Evolutionary conservation across 2,888 invertebrate species (phyloP).

Genomic region (Pteria penguin): DNA sequence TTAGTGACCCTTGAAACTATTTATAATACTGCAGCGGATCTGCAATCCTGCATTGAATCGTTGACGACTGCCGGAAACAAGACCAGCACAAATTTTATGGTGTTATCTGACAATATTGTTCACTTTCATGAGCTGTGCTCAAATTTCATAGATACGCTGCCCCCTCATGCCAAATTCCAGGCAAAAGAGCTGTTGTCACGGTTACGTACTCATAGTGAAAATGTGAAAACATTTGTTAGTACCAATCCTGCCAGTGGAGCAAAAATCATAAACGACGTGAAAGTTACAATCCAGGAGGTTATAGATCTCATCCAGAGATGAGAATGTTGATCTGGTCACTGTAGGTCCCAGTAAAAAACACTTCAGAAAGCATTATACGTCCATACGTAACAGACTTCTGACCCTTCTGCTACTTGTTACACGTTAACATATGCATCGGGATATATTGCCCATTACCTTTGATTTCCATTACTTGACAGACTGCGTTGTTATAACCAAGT

Average conservation of each 20-base stretch:
- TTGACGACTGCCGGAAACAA: slow-evolving; percentile 72
- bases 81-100: slow-evolving; percentile 86
- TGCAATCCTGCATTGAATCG: slow-evolving; percentile 69
- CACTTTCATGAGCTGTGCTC: slow-evolving; percentile 90
- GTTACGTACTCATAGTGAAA: slow-evolving; percentile 70
- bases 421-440: too few species aligned
- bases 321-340: too few species aligned
- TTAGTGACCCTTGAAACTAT: slow-evolving; percentile 62
- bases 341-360: too few species aligned
- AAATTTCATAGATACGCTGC: slow-evolving; percentile 90
- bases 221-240: slow-evolving; percentile 70
- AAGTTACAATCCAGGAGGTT: slow-evolving; percentile 70
- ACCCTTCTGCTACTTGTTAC: too few species aligned
- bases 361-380: too few species aligned
- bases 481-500: too few species aligned
- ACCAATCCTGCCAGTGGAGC: slow-evolving; percentile 65
- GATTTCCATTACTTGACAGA: too few species aligned
- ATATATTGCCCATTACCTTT: too few species aligned
- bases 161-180: slow-evolving; percentile 93
- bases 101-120: slow-evolving; percentile 88
- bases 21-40: slow-evolving; percentile 63
- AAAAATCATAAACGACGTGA: slow-evolving; percentile 68
- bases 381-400: too few species aligned
- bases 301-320: slow-evolving; percentile 85
- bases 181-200: slow-evolving; percentile 83